A percentile compares a stretch with the other conserved stretches of the same genome.
phyloP scores from a whole-genome alignment of 1,140 invertebrate species.

The Drosophila tristis region DNA sequence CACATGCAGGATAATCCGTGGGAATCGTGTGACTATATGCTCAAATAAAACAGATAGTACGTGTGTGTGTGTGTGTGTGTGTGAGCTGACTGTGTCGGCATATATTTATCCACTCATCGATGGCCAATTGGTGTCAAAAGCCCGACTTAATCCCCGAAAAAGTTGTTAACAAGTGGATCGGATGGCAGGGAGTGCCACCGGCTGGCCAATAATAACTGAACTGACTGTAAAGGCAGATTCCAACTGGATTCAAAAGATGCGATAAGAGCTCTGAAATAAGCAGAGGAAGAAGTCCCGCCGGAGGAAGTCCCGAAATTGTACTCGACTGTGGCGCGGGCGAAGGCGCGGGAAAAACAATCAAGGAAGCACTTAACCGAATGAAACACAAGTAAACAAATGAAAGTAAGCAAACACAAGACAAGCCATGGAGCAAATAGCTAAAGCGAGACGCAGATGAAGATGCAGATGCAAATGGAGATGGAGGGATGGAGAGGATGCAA shows the following conservation, averaged over 20 bases:
- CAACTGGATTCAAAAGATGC: background rate
- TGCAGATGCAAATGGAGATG: slow-evolving; percentile 4
- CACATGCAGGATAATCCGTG: slow-evolving; percentile 58
- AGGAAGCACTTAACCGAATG: slow-evolving; percentile 81
- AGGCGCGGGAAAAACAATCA: slow-evolving; percentile 70
- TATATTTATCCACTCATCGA: slow-evolving; percentile 37
- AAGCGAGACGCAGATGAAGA: slow-evolving; percentile 20
- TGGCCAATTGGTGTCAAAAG: slow-evolving; percentile 45
- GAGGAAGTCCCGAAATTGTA: slow-evolving; percentile 21
- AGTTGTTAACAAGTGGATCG: slow-evolving; percentile 57
- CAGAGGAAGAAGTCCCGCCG: background rate
- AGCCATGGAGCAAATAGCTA: slow-evolving; percentile 62
- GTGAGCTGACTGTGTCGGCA: background rate
- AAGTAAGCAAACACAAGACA: slow-evolving; percentile 75
- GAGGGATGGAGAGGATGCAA: slow-evolving; percentile 3
- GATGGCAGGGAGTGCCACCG: slow-evolving; percentile 5
- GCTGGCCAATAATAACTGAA: slow-evolving; percentile 49
- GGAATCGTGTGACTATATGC: slow-evolving; percentile 38
- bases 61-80: background rate
- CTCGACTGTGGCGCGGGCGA: background rate
- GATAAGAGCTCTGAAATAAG: slow-evolving; percentile 26
- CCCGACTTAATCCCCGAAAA: slow-evolving; percentile 45
- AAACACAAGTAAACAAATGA: slow-evolving; percentile 82
- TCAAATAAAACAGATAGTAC: background rate
- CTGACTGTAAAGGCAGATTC: slow-evolving; percentile 8